Percentiles rank a stretch among this genome's conserved stretches.
Evolutionary conservation across 2,113 vertebrate species (phyloP).

Genomic region (Colinus virginianus): DNA sequence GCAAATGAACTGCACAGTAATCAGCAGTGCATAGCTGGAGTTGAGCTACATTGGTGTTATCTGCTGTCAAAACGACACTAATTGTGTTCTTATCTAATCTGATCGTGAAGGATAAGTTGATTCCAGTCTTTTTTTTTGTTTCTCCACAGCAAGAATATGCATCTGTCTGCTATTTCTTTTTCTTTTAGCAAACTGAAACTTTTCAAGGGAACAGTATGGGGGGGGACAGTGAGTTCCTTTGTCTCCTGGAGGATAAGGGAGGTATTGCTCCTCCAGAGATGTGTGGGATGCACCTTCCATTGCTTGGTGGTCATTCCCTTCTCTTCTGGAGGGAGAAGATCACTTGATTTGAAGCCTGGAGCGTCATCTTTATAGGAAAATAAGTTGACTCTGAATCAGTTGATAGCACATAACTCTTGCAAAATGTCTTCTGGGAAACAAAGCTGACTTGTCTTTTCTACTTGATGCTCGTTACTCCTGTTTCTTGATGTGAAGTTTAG

Average conservation of each 20-base stretch:
- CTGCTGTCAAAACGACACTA: background rate
- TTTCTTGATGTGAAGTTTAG: background rate
- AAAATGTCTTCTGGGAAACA: background rate
- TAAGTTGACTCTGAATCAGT: background rate
- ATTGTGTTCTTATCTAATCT: background rate
- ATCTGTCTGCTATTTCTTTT: background rate
- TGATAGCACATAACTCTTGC: background rate
- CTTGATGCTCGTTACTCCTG: rapidly evolving
- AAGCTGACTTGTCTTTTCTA: background rate
- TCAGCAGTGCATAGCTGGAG: background rate
- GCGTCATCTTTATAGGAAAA: background rate
- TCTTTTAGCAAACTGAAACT: background rate
- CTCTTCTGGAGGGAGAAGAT: background rate
- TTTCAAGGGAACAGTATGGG: background rate
- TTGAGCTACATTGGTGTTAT: background rate
- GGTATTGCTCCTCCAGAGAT: background rate
- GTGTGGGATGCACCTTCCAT: background rate
- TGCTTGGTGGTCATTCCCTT: background rate
- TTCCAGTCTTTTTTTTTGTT: background rate
- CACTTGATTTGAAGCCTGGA: background rate
- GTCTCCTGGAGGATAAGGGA: background rate
- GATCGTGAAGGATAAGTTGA: background rate
- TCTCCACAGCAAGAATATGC: rapidly evolving
- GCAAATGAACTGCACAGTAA: background rate
- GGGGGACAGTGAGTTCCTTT: background rate